Percentiles rank a stretch among this genome's conserved stretches.
Evolutionary conservation across 2,888 invertebrate species (phyloP).

Genomic region (Cactoblastis cactorum): DNA sequence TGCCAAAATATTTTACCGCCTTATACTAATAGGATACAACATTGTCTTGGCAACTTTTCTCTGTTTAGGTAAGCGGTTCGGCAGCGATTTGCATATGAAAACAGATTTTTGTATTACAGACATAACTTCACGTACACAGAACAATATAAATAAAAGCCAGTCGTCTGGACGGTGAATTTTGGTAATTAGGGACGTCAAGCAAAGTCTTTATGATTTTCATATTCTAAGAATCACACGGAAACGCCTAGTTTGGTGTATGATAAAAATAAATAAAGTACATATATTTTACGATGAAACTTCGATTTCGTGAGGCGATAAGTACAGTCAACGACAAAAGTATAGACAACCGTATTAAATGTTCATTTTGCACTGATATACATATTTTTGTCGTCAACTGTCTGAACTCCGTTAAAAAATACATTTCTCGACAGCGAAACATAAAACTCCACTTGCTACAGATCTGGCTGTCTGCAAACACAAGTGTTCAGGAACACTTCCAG

Average conservation of each 20-base stretch:
- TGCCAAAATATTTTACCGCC: conserved; percentile 18
- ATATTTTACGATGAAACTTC: background rate
- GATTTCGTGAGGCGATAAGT: too few relatives aligned
- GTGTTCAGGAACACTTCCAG: conserved; percentile 89
- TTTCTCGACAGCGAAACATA: background rate
- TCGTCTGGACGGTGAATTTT: background rate
- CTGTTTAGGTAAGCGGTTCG: conserved; percentile 21
- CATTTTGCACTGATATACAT: background rate
- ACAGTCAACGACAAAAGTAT: background rate
- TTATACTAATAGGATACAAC: conserved; percentile 32
- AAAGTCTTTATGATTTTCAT: background rate
- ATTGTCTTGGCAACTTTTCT: conserved; percentile 30
- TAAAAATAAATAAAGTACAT: background rate
- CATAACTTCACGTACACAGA: conserved; percentile 4
- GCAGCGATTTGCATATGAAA: conserved; percentile 37
- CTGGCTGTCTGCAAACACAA: conserved; percentile 2
- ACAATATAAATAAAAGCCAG: conserved; percentile 5
- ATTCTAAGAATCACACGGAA: background rate
- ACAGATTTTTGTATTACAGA: conserved; percentile 12
- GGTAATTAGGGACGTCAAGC: background rate
- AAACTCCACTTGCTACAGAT: background rate
- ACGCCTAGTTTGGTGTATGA: background rate
- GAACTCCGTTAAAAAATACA: background rate
- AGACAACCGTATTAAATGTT: too few relatives aligned
- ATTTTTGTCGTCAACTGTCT: background rate